Base-by-base conservation (phyloP, 2,888 invertebrate genomes). In the Phragmatobia fuliginosa region DNA sequence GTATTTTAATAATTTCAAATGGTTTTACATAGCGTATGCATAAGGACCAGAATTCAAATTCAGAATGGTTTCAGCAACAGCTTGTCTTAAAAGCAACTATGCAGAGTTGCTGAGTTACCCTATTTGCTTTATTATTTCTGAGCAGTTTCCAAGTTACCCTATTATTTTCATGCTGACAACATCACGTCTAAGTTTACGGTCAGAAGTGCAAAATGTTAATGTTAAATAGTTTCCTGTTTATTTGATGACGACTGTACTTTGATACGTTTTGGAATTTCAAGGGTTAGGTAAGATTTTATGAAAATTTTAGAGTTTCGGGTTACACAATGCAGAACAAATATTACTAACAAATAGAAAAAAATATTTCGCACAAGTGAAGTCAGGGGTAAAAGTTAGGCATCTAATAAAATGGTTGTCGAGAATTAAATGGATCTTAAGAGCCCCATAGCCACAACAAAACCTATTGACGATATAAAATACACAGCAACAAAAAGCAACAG, bases 171-270 rank as follows among this genome's bases (percentile, higher is more conserved):
- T 59, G 80, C 82, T 82, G 80, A 78, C 78, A 71, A 38, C 63
- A 72, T 71, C 63, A 71, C 71, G 78, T 71, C 75, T 77, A 80
- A 74, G 77, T 82, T 80, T 71, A 64, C 70, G 62, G 69, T 68
- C 67, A 66, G 68, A 79, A 79, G 71, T 79, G 68, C 72, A 72
- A 67, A 75, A 68, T 71, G 66, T 71, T 80, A 71, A 80, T 80
- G 82, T 71, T 73, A 72, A 74, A 80, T 80, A 80, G 80, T 82
- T 80, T 77, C 70, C 71, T 74, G 82, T 77, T 82, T 73, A 80
- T 75, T 68, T 71, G 69, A 63, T 49, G 71, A 61, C 14, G 31
- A n/a, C 25, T 11, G 49, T 75, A 68, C 67, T 71, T 72, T 71
- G 31, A 28, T 25, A 56, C 1, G 56, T 36, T 28, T 28, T n/a